These are phyloP conservation scores for Pagrus major DNA, from an alignment of 2,113 vertebrate species.

Conservation along the genomic window DNA sequence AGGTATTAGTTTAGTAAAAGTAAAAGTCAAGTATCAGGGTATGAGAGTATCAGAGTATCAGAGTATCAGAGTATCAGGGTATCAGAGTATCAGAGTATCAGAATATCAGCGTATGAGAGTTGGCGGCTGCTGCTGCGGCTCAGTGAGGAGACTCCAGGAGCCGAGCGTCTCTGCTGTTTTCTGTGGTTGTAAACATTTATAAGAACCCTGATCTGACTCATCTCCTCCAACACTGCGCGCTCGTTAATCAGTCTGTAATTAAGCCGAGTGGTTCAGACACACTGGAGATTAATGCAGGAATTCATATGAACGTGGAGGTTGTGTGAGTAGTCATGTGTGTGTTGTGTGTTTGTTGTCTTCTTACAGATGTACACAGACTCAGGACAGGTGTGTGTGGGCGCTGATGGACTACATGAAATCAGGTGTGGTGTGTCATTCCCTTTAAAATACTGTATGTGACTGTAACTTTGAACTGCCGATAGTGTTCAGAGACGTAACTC, in stretches of 20 bases:
- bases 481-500: no score
- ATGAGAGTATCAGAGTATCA: no score
- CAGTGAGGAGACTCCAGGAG: not conserved
- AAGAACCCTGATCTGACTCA: not conserved
- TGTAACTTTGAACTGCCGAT: no score
- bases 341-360: not conserved
- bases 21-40: no score
- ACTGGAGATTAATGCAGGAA: not conserved
- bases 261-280: not conserved
- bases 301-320: no score
- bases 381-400: not conserved
- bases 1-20: no score
- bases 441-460: not conserved
- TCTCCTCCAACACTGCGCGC: not conserved
- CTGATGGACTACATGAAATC: not conserved
- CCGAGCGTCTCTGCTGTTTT: not conserved
- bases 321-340: not conserved
- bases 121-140: not conserved
- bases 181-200: not conserved
- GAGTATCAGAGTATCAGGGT: no score
- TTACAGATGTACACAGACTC: not conserved
- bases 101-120: no score
- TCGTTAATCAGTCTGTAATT: conserved; percentile 3
- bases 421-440: not conserved
- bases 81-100: no score